phyloP scores from a whole-genome alignment of 1,140 invertebrate genomes.

The Campoletis sonorensis region DNA sequence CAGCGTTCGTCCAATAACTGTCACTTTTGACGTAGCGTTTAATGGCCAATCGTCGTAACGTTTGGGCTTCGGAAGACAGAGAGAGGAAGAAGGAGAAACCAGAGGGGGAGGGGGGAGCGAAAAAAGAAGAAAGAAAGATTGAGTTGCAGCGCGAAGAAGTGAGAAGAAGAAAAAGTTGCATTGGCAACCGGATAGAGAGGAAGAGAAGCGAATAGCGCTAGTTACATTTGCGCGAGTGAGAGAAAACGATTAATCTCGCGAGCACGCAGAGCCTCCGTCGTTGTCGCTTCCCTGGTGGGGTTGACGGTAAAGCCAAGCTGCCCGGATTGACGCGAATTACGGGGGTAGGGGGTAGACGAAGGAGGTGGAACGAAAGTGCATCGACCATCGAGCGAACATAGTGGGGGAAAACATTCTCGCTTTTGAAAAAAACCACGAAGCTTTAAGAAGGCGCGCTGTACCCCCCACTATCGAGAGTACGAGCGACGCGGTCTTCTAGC shows the following conservation, averaged over 20 bases:
- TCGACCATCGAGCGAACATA: not conserved
- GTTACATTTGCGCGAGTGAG: slow-evolving; percentile 28
- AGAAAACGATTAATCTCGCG: slow-evolving; percentile 53
- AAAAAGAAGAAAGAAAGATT: slow-evolving; percentile 30
- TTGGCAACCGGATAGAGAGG: slow-evolving; percentile 19
- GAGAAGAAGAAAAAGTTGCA: slow-evolving; percentile 3
- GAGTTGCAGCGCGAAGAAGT: not conserved
- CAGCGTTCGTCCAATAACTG: not conserved
- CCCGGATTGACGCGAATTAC: slow-evolving; percentile 47
- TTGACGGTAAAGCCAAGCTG: slow-evolving; percentile 43
- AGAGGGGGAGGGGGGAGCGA: slow-evolving; percentile 35
- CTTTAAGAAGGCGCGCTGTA: slow-evolving; percentile 74
- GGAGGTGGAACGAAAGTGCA: slow-evolving; percentile 39
- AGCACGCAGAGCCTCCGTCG: slow-evolving; percentile 34
- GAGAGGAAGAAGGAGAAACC: slow-evolving; percentile 37
- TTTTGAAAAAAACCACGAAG: slow-evolving; percentile 76
- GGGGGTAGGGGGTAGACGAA: slow-evolving; percentile 25
- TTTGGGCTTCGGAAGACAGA: slow-evolving; percentile 1
- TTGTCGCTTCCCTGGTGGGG: slow-evolving; percentile 38
- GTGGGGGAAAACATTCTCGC: slow-evolving; percentile 64
- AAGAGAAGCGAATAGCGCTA: slow-evolving; percentile 50
- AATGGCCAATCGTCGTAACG: not conserved
- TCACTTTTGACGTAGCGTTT: not conserved
- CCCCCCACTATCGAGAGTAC: slow-evolving; percentile 74
- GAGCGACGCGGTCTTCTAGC: slow-evolving; percentile 69